Percentiles rank a stretch among this genome's conserved stretches.
phyloP scores from a whole-genome alignment of 2,888 invertebrate genomes.

The Scaeva pyrastri region DNA sequence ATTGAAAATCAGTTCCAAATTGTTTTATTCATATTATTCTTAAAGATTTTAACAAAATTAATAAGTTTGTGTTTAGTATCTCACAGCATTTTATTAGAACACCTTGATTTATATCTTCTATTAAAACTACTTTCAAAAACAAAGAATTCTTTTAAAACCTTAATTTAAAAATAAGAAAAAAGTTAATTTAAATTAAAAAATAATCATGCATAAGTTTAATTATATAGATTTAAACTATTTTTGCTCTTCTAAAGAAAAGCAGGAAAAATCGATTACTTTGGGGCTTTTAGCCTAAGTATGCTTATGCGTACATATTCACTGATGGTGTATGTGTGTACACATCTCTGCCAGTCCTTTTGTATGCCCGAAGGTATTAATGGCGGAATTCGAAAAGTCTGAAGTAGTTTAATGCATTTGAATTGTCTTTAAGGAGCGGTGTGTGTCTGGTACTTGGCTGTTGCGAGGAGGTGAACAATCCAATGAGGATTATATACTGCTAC shows the following conservation, averaged over 20 bases:
- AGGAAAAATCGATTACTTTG: conserved; percentile 66
- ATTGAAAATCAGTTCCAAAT: not conserved
- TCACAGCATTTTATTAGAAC: not conserved
- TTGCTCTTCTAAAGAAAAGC: conserved; percentile 12
- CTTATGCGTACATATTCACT: conserved; percentile 59
- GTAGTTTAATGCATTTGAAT: conserved; percentile 51
- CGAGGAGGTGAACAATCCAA: not conserved
- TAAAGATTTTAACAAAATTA: not conserved
- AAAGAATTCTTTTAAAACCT: too few relatives aligned
- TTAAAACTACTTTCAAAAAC: too few relatives aligned
- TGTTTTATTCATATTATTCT: not conserved
- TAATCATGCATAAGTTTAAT: not conserved
- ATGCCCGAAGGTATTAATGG: conserved; percentile 31
- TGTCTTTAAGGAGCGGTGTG: conserved; percentile 2
- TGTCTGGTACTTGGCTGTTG: not conserved
- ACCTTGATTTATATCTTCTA: too few relatives aligned
- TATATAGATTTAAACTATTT: not conserved
- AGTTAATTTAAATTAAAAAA: not conserved
- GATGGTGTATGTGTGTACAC: conserved; percentile 8
- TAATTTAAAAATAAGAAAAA: not conserved
- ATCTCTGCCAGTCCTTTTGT: conserved; percentile 41
- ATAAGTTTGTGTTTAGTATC: too few relatives aligned
- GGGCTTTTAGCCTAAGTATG: conserved; percentile 47
- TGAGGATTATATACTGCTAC: conserved; percentile 14
- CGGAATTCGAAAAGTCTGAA: conserved; percentile 49